Conservation (phyloP, 2,888 invertebrate species). For the Ganaspis brasiliensis region DNA sequence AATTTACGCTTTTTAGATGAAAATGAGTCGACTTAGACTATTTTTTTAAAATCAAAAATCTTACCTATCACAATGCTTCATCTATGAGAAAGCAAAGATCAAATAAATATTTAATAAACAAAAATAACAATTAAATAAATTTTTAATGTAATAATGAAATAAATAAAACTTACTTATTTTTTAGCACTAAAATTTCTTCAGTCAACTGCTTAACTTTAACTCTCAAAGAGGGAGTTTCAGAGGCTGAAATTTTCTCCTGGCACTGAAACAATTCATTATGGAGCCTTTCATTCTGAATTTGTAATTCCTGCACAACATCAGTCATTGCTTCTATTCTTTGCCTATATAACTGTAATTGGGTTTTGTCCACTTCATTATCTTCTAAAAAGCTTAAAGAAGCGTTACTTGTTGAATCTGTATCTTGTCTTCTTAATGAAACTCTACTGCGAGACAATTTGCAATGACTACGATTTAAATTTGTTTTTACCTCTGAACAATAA, state of each 20-base stretch:
- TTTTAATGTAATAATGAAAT: too few relatives aligned
- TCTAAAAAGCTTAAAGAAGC: slow-evolving; percentile 45
- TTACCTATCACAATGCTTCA: too few relatives aligned
- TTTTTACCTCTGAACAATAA: slow-evolving; percentile 46
- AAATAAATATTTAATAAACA: too few relatives aligned
- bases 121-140: too few relatives aligned
- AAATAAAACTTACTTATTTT: slow-evolving; percentile 61
- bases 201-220: slow-evolving; percentile 59
- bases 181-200: slow-evolving; percentile 59
- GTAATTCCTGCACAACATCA: slow-evolving; percentile 62
- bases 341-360: slow-evolving; percentile 48
- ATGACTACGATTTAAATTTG: slow-evolving; percentile 46
- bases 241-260: slow-evolving; percentile 46
- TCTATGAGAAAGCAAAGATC: too few relatives aligned
- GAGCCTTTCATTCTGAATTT: slow-evolving; percentile 63
- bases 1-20: too few relatives aligned
- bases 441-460: slow-evolving; percentile 8
- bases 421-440: neutral
- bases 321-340: slow-evolving; percentile 60
- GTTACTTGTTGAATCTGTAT: slow-evolving; percentile 11
- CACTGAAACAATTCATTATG: slow-evolving; percentile 57
- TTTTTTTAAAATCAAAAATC: too few relatives aligned
- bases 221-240: slow-evolving; percentile 52
- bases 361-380: slow-evolving; percentile 40
- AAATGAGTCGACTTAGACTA: too few relatives aligned